Evolutionary conservation across 1,140 invertebrate species (phyloP).

Genomic region (Dufourea novaeangliae): DNA sequence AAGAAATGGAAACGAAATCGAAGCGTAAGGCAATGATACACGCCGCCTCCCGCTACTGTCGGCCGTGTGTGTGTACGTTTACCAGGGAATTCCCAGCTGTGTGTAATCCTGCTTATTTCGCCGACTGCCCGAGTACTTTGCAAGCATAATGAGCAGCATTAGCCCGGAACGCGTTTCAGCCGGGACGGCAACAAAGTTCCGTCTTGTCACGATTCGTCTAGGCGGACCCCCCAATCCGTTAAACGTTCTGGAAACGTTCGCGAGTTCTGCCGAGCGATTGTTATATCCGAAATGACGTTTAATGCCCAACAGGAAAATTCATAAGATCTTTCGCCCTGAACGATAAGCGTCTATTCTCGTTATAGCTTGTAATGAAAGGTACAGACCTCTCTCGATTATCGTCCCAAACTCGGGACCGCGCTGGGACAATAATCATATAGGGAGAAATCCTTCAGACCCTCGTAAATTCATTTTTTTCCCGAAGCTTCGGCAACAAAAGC

Average conservation of each 20-base stretch:
- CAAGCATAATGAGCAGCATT: slow-evolving; percentile 38
- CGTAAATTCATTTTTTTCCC: too few relatives aligned
- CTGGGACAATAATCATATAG: too few relatives aligned
- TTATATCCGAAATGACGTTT: not conserved
- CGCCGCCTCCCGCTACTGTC: not conserved
- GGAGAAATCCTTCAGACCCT: too few relatives aligned
- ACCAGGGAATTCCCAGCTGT: not conserved
- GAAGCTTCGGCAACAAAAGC: too few relatives aligned
- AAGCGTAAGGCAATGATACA: not conserved
- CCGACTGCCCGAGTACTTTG: slow-evolving; percentile 11
- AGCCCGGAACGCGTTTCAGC: slow-evolving; percentile 36
- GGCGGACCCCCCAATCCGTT: slow-evolving; percentile 14
- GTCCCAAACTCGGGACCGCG: not conserved
- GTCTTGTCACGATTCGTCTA: slow-evolving; percentile 47
- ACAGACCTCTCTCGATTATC: not conserved
- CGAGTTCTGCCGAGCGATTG: slow-evolving; percentile 29
- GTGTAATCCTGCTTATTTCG: slow-evolving; percentile 10
- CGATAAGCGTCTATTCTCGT: not conserved
- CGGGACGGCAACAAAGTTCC: slow-evolving; percentile 44
- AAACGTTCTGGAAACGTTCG: slow-evolving; percentile 38
- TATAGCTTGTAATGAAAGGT: not conserved
- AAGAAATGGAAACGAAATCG: slow-evolving; percentile 13
- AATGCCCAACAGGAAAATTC: not conserved
- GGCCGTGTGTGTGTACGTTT: not conserved
- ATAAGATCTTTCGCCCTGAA: too few relatives aligned